phyloP scores from a whole-genome alignment of 1,140 invertebrate species.

The Agraylea sexmaculata region DNA sequence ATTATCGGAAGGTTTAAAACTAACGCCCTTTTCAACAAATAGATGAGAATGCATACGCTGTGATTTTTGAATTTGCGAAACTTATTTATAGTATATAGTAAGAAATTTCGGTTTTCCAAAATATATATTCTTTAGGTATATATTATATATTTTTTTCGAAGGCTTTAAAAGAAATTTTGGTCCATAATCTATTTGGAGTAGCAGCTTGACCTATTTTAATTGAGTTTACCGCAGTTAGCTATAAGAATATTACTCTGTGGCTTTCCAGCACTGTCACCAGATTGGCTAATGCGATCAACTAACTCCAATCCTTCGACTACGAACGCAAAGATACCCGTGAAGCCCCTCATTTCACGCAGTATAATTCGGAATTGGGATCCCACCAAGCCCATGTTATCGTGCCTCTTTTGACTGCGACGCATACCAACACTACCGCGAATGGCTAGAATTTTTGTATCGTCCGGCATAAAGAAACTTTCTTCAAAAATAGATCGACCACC shows the following conservation, averaged over 20 bases:
- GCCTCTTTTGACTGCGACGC: slow-evolving; percentile 67
- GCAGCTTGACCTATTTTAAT: no score
- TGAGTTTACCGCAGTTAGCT: slow-evolving; percentile 58
- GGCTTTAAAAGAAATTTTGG: no score
- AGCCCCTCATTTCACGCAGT: slow-evolving; percentile 66
- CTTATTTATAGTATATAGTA: no score
- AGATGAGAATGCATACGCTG: no score
- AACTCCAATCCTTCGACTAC: slow-evolving; percentile 71
- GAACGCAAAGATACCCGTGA: slow-evolving; percentile 72
- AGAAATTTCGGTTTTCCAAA: no score
- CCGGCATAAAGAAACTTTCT: slow-evolving; percentile 67
- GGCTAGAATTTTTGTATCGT: slow-evolving; percentile 67
- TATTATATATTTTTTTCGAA: no score
- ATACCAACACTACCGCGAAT: slow-evolving; percentile 69
- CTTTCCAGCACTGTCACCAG: slow-evolving; percentile 63
- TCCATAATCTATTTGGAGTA: no score
- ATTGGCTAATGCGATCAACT: slow-evolving; percentile 66
- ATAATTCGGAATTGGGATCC: slow-evolving; percentile 76
- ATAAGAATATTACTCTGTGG: slow-evolving; percentile 64
- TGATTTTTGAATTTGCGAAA: no score
- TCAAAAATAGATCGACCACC: slow-evolving; percentile 68
- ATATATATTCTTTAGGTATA: no score
- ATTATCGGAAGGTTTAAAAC: no score
- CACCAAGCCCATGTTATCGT: slow-evolving; percentile 68
- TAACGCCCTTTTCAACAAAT: no score